Percentiles rank a stretch among this genome's conserved stretches.
These are phyloP conservation scores for Globicephala melas DNA, from an alignment of 2,113 vertebrate genomes.

Conservation along the genomic window DNA sequence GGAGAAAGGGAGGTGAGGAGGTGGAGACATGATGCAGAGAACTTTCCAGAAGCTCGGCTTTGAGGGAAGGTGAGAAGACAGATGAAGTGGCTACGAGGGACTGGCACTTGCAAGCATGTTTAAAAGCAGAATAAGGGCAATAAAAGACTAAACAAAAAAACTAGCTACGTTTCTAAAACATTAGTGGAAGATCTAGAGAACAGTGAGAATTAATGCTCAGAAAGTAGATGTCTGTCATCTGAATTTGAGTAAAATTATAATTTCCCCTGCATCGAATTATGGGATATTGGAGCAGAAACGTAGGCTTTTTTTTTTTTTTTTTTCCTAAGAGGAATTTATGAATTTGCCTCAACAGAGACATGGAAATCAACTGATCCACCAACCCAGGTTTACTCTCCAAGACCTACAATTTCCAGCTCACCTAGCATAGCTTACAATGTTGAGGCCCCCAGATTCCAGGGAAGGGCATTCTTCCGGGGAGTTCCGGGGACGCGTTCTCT, in stretches of 20 bases:
- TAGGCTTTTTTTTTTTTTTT: not conserved
- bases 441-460: not conserved
- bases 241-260: not conserved
- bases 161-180: not conserved
- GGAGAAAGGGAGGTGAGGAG: too few relatives aligned
- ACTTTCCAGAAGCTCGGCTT: not conserved
- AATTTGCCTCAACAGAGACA: not conserved
- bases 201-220: not conserved
- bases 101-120: not conserved
- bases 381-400: not conserved
- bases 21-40: not conserved
- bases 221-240: not conserved
- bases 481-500: not conserved
- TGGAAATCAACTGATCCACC: not conserved
- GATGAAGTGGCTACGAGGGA: not conserved
- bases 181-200: not conserved
- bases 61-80: not conserved
- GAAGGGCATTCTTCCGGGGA: not conserved
- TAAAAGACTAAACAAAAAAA: not conserved
- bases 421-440: not conserved
- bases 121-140: not conserved
- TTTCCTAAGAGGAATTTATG: not conserved
- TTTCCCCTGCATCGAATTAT: not conserved
- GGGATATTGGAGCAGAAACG: not conserved
- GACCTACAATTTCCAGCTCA: not conserved